Evolutionary conservation across 2,113 vertebrate genomes (phyloP), one percentile per base, ranked within the genome.

Genomic region (Tringa solitaria): DNA sequence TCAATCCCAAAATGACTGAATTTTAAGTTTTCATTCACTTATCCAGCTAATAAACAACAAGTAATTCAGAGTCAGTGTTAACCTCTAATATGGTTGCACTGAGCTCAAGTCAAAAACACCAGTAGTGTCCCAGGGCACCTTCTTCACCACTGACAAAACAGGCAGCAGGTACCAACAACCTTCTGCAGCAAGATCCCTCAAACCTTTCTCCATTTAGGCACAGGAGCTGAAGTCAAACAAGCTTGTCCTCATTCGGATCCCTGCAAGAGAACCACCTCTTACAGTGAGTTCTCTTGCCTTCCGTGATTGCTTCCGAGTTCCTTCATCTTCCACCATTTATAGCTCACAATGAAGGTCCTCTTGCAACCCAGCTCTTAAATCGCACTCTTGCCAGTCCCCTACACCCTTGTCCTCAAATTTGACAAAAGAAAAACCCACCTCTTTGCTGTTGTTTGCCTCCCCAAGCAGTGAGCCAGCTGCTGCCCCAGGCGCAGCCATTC

Each of bases 231-330:
- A 84, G n/a, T 18, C 46, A 26, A 50, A 43, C n/a, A 74, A 67
- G 16, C 18, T 21, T 13, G 17, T 41, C 35, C 4, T 10, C 37
- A 11, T 37, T 35, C 45, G 46, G 24, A n/a, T 32, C 8, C 20
- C 50, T 57, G 9, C 20, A 69, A 70, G 10, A 93, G 19, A 57
- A 24, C 9, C 69, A 61, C 14, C 27, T 75, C 24, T 7, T 35
- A 27, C 24, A n/a, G 32, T 10, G 7, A 76, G 14, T 20, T 54
- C 33, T 84, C 26, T 50, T 32, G 10, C 20, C 35, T 70, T 7
- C 1, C 0, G 0, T 32, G 20, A 4, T 30, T 48, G 20, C 13
- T 48, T 75, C 24, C 23, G 22, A 65, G 41, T 32, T n/a, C 37
- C 59, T 26, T 78, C 46, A 60, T 51, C 57, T 56, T 32, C 21